These are phyloP conservation scores for Drosophila littoralis DNA, from an alignment of 1,140 invertebrate species.

Conservation along the genomic window DNA sequence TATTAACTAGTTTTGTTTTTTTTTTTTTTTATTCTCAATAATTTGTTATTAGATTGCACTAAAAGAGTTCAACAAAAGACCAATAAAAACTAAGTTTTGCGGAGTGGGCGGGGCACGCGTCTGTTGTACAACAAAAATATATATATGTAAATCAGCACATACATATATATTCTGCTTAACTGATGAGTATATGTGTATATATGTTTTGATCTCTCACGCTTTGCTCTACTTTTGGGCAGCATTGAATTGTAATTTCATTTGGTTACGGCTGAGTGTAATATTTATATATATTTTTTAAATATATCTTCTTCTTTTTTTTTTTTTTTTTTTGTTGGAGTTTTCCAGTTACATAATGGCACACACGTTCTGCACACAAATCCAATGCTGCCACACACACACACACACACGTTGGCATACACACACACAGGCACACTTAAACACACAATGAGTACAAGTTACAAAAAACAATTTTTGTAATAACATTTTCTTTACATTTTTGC, in stretches of 20 bases:
- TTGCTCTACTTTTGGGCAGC: slow-evolving; percentile 21
- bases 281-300: slow-evolving; percentile 44
- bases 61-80: slow-evolving; percentile 13
- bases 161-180: slow-evolving; percentile 26
- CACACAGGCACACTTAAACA: background rate
- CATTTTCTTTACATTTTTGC: slow-evolving; percentile 9
- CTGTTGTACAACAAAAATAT: slow-evolving; percentile 34
- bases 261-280: slow-evolving; percentile 37
- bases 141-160: slow-evolving; percentile 14
- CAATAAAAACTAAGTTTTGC: slow-evolving; percentile 11
- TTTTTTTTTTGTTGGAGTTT: slow-evolving; percentile 31
- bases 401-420: slow-evolving; percentile 16
- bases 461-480: slow-evolving; percentile 32
- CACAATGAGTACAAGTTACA: slow-evolving; percentile 24
- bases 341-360: slow-evolving; percentile 43
- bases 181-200: slow-evolving; percentile 23
- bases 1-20: slow-evolving; percentile 28
- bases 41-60: slow-evolving; percentile 8
- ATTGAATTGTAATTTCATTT: slow-evolving; percentile 49
- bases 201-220: slow-evolving; percentile 1
- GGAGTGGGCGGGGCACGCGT: background rate
- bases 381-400: slow-evolving; percentile 19
- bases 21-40: background rate
- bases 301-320: slow-evolving; percentile 39
- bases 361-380: slow-evolving; percentile 18